Percentiles rank a stretch among this genome's conserved stretches.
phyloP scores from a whole-genome alignment of 2,113 vertebrate species.

The Antennarius striatus region DNA sequence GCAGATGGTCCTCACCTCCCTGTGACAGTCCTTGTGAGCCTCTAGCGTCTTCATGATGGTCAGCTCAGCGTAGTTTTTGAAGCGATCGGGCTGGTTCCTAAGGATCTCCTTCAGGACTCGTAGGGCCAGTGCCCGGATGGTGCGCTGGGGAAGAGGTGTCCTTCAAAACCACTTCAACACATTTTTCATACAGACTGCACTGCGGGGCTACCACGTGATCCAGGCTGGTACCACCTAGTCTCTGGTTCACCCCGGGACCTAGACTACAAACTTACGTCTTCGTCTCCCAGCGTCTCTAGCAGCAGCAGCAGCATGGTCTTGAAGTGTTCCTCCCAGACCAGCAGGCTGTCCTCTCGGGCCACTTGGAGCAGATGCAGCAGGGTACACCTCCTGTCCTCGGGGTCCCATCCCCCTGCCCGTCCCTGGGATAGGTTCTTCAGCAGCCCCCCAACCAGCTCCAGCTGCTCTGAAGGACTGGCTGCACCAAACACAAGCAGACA shows the following conservation, averaged over 20 bases:
- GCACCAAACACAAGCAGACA: neutral
- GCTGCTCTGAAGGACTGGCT: conserved; percentile 80
- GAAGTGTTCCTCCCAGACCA: conserved; percentile 98
- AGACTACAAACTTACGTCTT: conserved; percentile 82
- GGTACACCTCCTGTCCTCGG: too few relatives aligned
- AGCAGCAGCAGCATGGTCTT: conserved; percentile 96
- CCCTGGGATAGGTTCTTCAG: conserved; percentile 96
- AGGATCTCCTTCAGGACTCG: conserved; percentile 95
- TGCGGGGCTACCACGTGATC: neutral
- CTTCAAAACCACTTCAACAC: too few relatives aligned
- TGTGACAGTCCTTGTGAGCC: conserved; percentile 98
- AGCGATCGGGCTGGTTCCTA: conserved; percentile 93
- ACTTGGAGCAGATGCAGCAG: conserved; percentile 96
- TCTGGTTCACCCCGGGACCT: too few relatives aligned
- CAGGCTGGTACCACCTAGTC: too few relatives aligned
- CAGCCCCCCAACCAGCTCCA: conserved; percentile 89
- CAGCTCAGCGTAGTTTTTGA: conserved; percentile 97
- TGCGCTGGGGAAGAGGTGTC: conserved; percentile 79
- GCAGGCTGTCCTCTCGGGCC: conserved; percentile 91
- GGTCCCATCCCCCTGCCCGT: conserved; percentile 89
- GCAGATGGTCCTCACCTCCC: conserved; percentile 82
- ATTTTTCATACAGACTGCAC: too few relatives aligned
- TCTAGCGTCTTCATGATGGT: conserved; percentile 99
- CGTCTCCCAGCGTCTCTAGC: conserved; percentile 96
- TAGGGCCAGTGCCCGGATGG: conserved; percentile 92